Conservation (phyloP, 2,113 vertebrate genomes). For the Charadrius vociferus region DNA sequence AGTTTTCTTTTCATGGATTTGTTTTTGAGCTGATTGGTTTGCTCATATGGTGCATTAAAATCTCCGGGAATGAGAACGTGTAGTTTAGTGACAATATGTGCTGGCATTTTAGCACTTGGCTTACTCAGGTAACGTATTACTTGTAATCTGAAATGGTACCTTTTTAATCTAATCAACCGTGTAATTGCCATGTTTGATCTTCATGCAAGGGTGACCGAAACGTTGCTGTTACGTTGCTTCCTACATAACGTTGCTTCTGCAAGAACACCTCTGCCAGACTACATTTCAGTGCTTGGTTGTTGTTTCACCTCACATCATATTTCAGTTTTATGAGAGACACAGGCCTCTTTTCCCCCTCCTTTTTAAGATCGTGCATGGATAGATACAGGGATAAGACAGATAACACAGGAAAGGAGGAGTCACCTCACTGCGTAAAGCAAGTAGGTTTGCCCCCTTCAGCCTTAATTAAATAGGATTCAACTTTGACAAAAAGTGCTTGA, state of each 20-base stretch:
- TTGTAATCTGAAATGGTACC: neutral
- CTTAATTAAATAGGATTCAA: neutral
- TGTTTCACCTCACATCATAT: neutral
- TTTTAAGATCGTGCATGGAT: neutral
- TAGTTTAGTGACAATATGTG: neutral
- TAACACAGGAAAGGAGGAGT: neutral
- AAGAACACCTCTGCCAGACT: neutral
- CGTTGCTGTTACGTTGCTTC: neutral
- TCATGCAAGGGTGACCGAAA: neutral
- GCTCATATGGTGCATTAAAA: neutral
- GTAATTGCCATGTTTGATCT: neutral
- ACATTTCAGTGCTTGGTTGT: rapidly evolving
- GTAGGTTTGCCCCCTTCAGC: neutral
- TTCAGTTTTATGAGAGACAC: neutral
- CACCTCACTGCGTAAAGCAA: neutral
- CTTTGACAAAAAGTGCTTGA: neutral
- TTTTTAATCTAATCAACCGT: neutral
- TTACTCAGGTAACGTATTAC: neutral
- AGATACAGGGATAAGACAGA: neutral
- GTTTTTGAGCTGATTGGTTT: neutral
- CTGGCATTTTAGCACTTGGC: neutral
- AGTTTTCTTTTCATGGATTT: neutral
- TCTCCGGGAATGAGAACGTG: neutral
- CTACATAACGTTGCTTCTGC: neutral
- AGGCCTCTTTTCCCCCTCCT: neutral